Conservation (phyloP, 2,113 vertebrate species). For the Acrocephalus kingi region DNA sequence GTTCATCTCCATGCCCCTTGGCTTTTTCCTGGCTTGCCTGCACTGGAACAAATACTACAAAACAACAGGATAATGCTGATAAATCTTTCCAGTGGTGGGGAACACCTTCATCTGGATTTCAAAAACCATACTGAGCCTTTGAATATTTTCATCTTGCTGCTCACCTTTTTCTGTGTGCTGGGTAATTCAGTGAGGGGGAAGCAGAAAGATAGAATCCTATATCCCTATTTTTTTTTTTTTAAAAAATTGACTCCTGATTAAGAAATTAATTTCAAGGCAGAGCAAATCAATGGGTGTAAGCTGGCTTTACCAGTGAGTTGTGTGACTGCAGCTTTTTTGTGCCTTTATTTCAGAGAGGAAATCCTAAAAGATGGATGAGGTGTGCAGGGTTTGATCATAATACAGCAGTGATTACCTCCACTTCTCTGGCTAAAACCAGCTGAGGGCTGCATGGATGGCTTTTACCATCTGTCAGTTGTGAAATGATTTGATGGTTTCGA, state of each 20-base stretch:
- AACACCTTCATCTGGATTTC: neutral
- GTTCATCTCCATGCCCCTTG: neutral
- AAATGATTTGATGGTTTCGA: neutral
- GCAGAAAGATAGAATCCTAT: neutral
- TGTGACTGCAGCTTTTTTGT: neutral
- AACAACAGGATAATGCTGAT: neutral
- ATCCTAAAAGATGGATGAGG: neutral
- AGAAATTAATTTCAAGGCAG: neutral
- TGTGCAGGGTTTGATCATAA: neutral
- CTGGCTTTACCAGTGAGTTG: neutral
- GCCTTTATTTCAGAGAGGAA: neutral
- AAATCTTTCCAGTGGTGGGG: neutral
- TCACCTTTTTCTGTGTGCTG: neutral
- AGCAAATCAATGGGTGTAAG: neutral
- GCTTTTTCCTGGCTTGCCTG: neutral
- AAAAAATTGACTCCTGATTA: neutral
- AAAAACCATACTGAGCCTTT: neutral
- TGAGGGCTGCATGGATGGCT: neutral
- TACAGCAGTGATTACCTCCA: neutral
- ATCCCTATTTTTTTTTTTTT: neutral
- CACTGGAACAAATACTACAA: neutral
- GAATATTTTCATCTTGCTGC: neutral
- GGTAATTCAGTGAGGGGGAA: neutral
- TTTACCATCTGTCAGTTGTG: neutral
- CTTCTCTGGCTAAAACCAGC: neutral